A percentile compares a stretch with the other conserved stretches of the same genome.
Evolutionary conservation across 2,888 invertebrate genomes (phyloP).

Genomic region (Agrenia bidenticulata): DNA sequence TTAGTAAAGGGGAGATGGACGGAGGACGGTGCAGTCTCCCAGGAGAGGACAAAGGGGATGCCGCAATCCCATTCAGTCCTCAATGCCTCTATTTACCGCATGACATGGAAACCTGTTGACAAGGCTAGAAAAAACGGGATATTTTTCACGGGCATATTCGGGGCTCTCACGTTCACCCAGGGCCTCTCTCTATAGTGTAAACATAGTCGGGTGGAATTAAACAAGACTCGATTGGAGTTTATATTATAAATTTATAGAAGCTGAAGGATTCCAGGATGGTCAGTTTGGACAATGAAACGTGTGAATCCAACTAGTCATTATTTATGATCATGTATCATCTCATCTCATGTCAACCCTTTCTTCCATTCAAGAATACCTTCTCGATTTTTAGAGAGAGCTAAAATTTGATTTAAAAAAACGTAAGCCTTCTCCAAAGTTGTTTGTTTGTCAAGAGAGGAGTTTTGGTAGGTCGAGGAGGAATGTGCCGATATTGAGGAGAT

Average conservation of each 20-base stretch:
- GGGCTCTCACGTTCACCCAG: not conserved
- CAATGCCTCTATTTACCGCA: constrained; percentile 15
- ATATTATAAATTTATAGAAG: too few relatives aligned
- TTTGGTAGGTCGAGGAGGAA: not conserved
- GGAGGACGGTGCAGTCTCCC: too few relatives aligned
- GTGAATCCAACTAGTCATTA: constrained; percentile 12
- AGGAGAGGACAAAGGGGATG: constrained; percentile 12
- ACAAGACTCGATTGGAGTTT: too few relatives aligned
- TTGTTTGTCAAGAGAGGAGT: not conserved
- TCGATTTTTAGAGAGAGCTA: too few relatives aligned
- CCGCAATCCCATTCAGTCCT: constrained; percentile 17
- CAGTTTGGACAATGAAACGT: too few relatives aligned
- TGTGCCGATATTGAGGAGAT: not conserved
- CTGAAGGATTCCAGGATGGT: too few relatives aligned
- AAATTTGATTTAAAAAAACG: too few relatives aligned
- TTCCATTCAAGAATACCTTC: not conserved
- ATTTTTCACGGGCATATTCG: not conserved
- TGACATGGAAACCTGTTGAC: constrained; percentile 14
- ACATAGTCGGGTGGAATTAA: not conserved
- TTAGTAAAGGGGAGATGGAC: too few relatives aligned
- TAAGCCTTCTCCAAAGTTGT: too few relatives aligned
- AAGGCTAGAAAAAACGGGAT: not conserved
- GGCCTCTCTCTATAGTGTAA: not conserved
- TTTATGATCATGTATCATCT: constrained; percentile 16
- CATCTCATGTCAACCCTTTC: constrained; percentile 14